phyloP scores from a whole-genome alignment of 2,113 vertebrate species.

The Acinonyx jubatus region DNA sequence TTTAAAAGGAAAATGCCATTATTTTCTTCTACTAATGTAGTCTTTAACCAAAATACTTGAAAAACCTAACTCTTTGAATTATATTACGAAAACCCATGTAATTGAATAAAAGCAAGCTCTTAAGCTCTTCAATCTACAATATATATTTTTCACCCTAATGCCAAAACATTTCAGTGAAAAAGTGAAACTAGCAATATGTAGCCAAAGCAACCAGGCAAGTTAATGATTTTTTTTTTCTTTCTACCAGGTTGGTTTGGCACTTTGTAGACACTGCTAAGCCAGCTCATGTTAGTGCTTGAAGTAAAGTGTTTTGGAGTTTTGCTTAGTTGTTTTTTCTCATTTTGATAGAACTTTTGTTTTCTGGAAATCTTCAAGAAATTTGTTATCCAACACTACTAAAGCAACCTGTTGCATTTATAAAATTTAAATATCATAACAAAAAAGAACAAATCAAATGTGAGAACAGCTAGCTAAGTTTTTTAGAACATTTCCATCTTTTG shows the following conservation, averaged over 20 bases:
- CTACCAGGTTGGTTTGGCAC: constrained; percentile 57
- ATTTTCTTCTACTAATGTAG: constrained; percentile 37
- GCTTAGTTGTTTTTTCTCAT: constrained; percentile 57
- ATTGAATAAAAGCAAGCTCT: constrained; percentile 3
- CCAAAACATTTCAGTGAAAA: constrained; percentile 57
- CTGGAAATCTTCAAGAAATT: constrained; percentile 59
- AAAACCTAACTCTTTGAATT: constrained; percentile 50
- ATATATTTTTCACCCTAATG: not conserved
- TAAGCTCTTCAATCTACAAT: not conserved
- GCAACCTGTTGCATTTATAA: constrained; percentile 65
- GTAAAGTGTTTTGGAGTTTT: constrained; percentile 54
- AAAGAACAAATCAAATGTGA: constrained; percentile 42
- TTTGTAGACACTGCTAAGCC: constrained; percentile 30
- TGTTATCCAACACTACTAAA: constrained; percentile 61
- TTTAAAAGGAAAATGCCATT: constrained; percentile 56
- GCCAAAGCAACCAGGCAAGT: constrained; percentile 45
- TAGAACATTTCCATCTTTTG: constrained; percentile 3
- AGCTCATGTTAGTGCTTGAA: constrained; percentile 35
- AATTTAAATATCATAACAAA: constrained; percentile 59
- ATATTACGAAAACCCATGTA: not conserved
- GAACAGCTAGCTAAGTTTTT: constrained; percentile 5
- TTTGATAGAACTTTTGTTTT: constrained; percentile 71
- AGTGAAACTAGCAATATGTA: constrained; percentile 34
- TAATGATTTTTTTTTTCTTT: constrained; percentile 30
- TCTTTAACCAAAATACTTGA: constrained; percentile 21